Base-by-base conservation (phyloP, 2,888 invertebrate genomes). In the Xestia xanthographa region DNA sequence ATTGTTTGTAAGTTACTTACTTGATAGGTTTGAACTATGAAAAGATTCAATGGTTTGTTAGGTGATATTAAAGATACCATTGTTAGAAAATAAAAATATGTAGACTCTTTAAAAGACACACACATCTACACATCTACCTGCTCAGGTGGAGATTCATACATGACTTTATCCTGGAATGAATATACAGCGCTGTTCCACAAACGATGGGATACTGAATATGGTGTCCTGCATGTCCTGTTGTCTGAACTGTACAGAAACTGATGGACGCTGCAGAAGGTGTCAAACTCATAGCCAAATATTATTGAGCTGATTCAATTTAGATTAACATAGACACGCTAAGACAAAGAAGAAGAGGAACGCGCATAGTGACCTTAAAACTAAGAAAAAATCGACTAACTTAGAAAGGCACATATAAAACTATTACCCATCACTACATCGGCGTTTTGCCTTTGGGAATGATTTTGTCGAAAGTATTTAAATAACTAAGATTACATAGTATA, bases 401-500 rank as follows among this genome's bases (percentile, higher is more conserved):
- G 29, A 67, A 50, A 66, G 29, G 20, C 17, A 48, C 26, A 17
- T 11, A 72, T 45, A 48, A 38, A 69, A 71, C 50, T 63, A 20
- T 38, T 58, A 48, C 62, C 72, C 87, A 80, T 70, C 84, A 84
- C 86, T 87, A 68, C 45, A 58, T 50, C 48, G 86, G 74, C 66
- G 75, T 79, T 89, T 90, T 69, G 91, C 94, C 94, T 90, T 90
- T 92, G 92, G 94, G 92, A 93, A 88, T 89, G 88, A 94, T 94
- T 94, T 92, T 67, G 82, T 85, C 67, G 85, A 87, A 87, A 87
- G 83, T 86, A 86, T 90, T 90, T 88, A 91, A 91, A 91, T 90
- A 91, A 88, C 87, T 84, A 77, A 90, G 87, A 93, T 92, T 92
- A 92, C 75, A 86, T 88, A 90, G 84, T 88, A 82, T 90, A 91